These are phyloP conservation scores for Periparus ater DNA, from an alignment of 2,797 vertebrate species.

Conservation along the genomic window DNA sequence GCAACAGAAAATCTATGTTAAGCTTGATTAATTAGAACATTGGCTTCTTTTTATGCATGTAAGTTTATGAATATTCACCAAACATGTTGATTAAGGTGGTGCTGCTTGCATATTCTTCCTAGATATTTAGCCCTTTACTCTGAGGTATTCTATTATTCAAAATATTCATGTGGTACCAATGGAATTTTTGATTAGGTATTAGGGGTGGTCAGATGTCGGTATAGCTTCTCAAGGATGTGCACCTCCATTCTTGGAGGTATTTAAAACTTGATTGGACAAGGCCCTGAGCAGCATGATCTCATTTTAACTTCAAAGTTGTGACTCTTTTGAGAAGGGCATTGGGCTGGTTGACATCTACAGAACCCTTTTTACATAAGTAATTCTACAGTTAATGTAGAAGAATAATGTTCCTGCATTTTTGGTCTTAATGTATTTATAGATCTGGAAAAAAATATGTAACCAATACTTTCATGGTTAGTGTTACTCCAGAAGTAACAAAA, in stretches of 20 bases:
- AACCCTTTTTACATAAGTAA: neutral
- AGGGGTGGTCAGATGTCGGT: neutral
- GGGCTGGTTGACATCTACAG: neutral
- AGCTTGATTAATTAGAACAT: constrained; percentile 3
- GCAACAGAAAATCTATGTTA: neutral
- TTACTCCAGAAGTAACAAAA: neutral
- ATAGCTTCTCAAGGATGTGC: neutral
- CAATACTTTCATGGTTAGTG: neutral
- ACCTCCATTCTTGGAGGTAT: neutral
- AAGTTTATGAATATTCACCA: constrained; percentile 47
- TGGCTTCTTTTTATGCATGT: constrained; percentile 17
- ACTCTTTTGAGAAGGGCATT: neutral
- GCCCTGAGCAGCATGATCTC: neutral
- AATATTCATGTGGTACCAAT: neutral
- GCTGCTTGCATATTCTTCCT: constrained; percentile 7
- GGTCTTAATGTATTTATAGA: neutral
- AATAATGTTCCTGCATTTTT: neutral
- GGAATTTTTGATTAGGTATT: constrained; percentile 21
- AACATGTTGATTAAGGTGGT: constrained; percentile 26
- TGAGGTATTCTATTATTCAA: constrained; percentile 15
- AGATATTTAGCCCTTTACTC: neutral
- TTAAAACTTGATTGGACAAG: neutral
- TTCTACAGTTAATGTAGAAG: neutral
- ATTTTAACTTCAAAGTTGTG: neutral
- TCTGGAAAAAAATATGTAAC: neutral